Evolutionary conservation across 1,140 invertebrate genomes (phyloP), one percentile per base, ranked within the genome.

Genomic region (Cydia pomonella): DNA sequence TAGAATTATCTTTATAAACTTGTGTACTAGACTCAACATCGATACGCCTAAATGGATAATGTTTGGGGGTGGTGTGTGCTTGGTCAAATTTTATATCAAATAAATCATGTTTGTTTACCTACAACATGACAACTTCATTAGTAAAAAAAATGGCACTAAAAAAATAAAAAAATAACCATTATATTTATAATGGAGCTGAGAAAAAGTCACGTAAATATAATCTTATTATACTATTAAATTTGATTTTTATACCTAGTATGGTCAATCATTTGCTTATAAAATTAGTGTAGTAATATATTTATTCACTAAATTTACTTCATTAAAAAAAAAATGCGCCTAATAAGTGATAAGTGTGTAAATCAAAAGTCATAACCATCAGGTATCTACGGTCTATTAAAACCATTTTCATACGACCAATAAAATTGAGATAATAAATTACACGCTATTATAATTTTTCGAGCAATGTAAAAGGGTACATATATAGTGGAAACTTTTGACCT

Each of bases 21-120:
- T 80, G 84, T 89, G 84, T 88, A 90, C 89, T 90, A 91, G 83
- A 84, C 79, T 85, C 79, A 86, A 91, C 88, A 91, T 84, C 85
- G 82, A 91, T 86, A 92, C 87, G 86, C 80, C 88, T 89, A 91
- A 73, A 88, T 83, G 80, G 85, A 82, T 87, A 87, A 77, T 76
- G 23, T 64, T 38, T 18, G 16, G 27, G 64, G 64, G 64, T 69
- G 64, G 64, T 13, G 64, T 69, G 64, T 69, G 29, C 29, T 33
- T 38, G 64, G 64, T 33, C n/a, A 18, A 69, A 33, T 18, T 18
- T 38, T 3, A 38, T 69, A 7, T 33, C 7, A 50, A 13, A 44
- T 16, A 44, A 33, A 33, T 69, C 29, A 18, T 79, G 80, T n/a
- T n/a, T 74, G 74, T 80, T 25, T 64, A n/a, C n/a, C n/a, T n/a